phyloP scores from a whole-genome alignment of 2,113 vertebrate species.

The Verasper variegatus region DNA sequence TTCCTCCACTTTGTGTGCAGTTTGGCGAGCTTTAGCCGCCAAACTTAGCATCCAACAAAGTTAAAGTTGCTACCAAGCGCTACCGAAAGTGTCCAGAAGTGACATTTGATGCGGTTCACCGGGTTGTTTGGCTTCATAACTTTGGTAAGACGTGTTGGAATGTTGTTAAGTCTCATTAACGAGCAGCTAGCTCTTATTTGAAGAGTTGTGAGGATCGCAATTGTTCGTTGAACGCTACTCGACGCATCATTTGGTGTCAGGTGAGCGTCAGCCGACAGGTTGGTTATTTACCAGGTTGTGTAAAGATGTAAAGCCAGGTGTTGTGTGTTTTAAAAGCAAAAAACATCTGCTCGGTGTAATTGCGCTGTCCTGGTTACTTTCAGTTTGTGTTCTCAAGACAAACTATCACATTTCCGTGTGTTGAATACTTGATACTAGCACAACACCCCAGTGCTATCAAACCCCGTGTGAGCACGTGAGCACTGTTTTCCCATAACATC shows the following conservation, averaged over 20 bases:
- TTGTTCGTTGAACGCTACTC: not conserved
- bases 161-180: not conserved
- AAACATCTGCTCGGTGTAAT: not conserved
- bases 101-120: not conserved
- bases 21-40: conserved; percentile 46
- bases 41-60: conserved; percentile 66
- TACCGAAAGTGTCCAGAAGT: conserved; percentile 40
- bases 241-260: conserved; percentile 41
- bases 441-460: not conserved
- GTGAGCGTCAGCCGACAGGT: conserved; percentile 51
- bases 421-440: not conserved
- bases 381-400: not conserved
- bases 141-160: not conserved
- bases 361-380: too few relatives aligned
- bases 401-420: not conserved
- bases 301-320: not conserved
- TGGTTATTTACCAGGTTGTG: conserved; percentile 5
- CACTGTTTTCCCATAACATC: not conserved
- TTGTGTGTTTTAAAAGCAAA: not conserved
- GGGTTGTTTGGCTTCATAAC: not conserved
- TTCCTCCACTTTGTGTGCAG: not conserved
- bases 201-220: not conserved
- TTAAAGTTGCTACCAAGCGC: conserved; percentile 36
- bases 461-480: not conserved
- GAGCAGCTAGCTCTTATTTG: not conserved